Conservation (phyloP, 2,113 vertebrate genomes). For the Burhinus bistriatus region DNA sequence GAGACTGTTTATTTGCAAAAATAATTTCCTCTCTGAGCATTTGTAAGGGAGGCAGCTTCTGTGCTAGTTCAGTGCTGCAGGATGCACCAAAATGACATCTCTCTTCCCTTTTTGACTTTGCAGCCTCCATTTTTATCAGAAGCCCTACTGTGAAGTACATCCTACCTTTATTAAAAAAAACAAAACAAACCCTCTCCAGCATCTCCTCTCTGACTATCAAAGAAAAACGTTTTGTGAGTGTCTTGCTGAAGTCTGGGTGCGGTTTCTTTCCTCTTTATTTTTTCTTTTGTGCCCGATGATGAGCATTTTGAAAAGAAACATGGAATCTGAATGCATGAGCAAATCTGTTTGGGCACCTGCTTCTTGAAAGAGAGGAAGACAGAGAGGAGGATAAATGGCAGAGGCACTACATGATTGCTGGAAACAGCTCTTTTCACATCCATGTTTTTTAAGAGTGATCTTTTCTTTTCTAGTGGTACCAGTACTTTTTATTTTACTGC, state of each 20-base stretch:
- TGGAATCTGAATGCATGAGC: not conserved
- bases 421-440: not conserved
- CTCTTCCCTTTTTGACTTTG: not conserved
- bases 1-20: not conserved
- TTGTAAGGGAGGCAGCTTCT: not conserved
- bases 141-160: not conserved
- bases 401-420: not conserved
- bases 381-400: not conserved
- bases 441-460: not conserved
- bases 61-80: not conserved
- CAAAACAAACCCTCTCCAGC: not conserved
- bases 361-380: constrained; percentile 29
- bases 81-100: not conserved
- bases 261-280: not conserved
- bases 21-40: not conserved
- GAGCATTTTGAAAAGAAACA: not conserved
- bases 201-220: not conserved
- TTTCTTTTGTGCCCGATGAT: not conserved
- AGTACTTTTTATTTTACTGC: not conserved
- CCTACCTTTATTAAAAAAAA: not conserved
- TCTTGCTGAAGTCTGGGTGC: not conserved
- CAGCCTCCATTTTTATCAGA: not conserved
- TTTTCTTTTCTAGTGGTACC: not conserved
- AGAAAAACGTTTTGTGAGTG: not conserved
- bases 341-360: not conserved